phyloP scores from a whole-genome alignment of 2,113 vertebrate species.

The Cynopterus brachyotis region DNA sequence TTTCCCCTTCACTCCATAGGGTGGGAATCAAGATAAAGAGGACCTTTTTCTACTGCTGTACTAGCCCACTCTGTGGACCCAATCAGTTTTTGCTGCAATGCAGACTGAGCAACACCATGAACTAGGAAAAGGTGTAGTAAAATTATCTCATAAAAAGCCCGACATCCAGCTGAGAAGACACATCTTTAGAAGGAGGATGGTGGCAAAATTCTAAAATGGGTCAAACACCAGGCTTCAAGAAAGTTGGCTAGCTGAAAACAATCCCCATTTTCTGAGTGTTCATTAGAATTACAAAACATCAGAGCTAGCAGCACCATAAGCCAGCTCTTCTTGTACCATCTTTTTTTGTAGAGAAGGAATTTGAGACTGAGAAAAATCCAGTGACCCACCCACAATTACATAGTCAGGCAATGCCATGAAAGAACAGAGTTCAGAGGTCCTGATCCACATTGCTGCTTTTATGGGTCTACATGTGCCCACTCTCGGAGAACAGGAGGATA shows the following conservation, averaged over 20 bases:
- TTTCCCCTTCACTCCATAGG: background rate
- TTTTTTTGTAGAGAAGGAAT: background rate
- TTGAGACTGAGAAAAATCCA: background rate
- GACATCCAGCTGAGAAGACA: background rate
- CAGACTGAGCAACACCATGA: background rate
- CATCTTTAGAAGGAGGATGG: background rate
- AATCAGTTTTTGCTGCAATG: background rate
- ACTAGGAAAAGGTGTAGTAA: background rate
- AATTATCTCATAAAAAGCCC: background rate
- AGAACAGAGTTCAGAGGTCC: background rate
- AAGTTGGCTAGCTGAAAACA: background rate
- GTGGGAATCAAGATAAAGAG: background rate
- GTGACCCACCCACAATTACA: background rate
- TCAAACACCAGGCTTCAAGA: background rate
- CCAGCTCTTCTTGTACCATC: background rate
- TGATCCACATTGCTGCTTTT: accelerated
- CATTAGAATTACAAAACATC: slow-evolving; percentile 17
- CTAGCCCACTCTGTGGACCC: background rate
- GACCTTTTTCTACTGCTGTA: background rate
- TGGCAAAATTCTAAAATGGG: background rate
- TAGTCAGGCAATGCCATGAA: accelerated
- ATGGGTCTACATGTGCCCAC: accelerated
- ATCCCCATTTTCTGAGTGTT: background rate
- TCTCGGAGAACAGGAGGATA: background rate
- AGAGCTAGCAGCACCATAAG: background rate